These are phyloP conservation scores for Rhinatrema bivittatum DNA, from an alignment of 2,797 vertebrate genomes.

Conservation along the genomic window DNA sequence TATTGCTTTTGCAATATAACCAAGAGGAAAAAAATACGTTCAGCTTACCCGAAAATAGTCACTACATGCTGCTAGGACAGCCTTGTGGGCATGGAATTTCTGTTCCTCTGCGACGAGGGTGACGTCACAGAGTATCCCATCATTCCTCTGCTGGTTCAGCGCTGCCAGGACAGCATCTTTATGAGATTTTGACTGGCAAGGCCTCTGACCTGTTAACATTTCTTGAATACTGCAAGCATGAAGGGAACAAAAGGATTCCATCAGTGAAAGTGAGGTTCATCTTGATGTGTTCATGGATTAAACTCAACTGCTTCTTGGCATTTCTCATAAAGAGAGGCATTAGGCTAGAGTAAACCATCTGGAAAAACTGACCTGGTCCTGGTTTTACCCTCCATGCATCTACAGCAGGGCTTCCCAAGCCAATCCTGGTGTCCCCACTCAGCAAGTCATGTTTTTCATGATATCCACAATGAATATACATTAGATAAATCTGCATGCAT, in stretches of 20 bases:
- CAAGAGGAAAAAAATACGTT: background rate
- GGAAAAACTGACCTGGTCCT: too few relatives aligned
- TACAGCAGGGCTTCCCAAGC: too few relatives aligned
- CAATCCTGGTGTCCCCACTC: too few relatives aligned
- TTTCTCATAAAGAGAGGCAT: too few relatives aligned
- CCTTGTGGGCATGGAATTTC: conserved; percentile 94
- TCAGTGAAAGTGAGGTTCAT: background rate
- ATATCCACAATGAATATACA: too few relatives aligned
- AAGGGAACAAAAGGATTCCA: conserved; percentile 10
- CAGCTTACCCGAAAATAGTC: conserved; percentile 92
- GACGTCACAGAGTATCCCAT: conserved; percentile 88
- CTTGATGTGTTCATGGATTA: background rate
- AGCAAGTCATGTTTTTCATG: too few relatives aligned
- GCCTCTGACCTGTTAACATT: conserved; percentile 93
- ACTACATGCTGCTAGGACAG: conserved; percentile 90
- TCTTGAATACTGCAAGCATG: conserved; percentile 66
- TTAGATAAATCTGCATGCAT: too few relatives aligned
- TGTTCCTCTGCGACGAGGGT: conserved; percentile 90
- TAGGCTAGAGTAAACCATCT: too few relatives aligned
- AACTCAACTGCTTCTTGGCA: background rate
- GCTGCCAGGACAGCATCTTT: conserved; percentile 85
- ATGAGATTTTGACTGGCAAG: conserved; percentile 94
- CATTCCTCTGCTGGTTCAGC: conserved; percentile 91
- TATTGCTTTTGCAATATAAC: too few relatives aligned
- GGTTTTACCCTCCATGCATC: too few relatives aligned